A percentile compares a stretch with the other conserved stretches of the same genome.
Conservation (phyloP, 2,888 invertebrate genomes). For the Creontiades dilutus region DNA sequence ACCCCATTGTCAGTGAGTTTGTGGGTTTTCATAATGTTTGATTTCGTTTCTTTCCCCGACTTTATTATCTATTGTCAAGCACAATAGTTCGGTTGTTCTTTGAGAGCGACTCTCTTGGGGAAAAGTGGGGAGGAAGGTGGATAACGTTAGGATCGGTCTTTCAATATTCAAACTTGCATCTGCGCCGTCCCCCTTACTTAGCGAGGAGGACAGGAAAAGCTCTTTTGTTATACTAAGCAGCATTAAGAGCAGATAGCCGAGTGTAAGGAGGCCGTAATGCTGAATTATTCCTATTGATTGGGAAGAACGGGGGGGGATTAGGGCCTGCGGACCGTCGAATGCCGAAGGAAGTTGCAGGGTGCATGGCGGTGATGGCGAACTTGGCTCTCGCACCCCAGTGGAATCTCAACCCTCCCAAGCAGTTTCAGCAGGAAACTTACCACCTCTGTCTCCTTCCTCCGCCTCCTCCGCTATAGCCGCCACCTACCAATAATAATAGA, state of each 20-base stretch:
- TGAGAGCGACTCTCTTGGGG: background rate
- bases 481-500: slow-evolving; percentile 38
- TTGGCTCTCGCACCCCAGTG: slow-evolving; percentile 33
- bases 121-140: background rate
- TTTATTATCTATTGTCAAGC: background rate
- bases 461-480: background rate
- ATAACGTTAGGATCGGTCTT: background rate
- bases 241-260: slow-evolving; percentile 34
- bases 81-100: background rate
- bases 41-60: background rate
- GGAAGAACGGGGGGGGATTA: slow-evolving; percentile 20
- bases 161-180: slow-evolving; percentile 56
- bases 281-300: slow-evolving; percentile 66
- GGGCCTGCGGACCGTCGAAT: background rate
- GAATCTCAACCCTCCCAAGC: slow-evolving; percentile 56
- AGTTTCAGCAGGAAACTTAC: slow-evolving; percentile 46
- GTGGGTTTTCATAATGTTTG: background rate
- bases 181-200: background rate
- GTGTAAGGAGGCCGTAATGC: slow-evolving; percentile 42
- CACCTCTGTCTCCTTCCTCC: background rate
- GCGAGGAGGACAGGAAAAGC: slow-evolving; percentile 34
- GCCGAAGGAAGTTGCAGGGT: slow-evolving; percentile 35
- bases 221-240: slow-evolving; percentile 62
- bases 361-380: slow-evolving; percentile 32
- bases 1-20: background rate